phyloP scores from a whole-genome alignment of 1,140 invertebrate species.

The Plutomurus gul region DNA sequence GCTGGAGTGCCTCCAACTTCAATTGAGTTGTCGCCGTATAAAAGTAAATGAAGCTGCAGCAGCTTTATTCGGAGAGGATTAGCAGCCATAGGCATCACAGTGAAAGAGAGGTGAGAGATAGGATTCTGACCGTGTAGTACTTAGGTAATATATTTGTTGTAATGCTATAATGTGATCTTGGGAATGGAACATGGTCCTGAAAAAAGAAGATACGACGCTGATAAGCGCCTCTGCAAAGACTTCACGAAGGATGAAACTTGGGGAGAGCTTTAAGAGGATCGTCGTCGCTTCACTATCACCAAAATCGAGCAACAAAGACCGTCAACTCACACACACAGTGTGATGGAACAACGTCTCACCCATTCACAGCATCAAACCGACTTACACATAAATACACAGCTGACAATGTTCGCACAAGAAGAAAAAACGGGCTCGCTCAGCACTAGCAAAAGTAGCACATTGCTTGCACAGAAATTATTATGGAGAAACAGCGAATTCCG shows the following conservation, averaged over 20 bases:
- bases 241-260: background rate
- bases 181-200: no score
- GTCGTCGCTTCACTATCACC: background rate
- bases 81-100: background rate
- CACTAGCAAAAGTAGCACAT: no score
- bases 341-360: background rate
- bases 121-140: background rate
- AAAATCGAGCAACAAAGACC: background rate
- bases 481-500: no score
- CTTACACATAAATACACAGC: conserved; percentile 38
- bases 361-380: conserved; percentile 38
- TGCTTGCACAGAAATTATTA: background rate
- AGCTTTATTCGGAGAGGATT: conserved; percentile 34
- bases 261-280: background rate
- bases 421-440: background rate
- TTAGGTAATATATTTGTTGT: no score
- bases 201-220: conserved; percentile 1
- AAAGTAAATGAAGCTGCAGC: background rate
- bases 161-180: background rate
- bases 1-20: conserved; percentile 8
- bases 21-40: background rate
- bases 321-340: no score
- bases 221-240: no score
- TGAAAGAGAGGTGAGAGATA: conserved; percentile 36
- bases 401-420: conserved; percentile 44